Evolutionary conservation across 2,113 vertebrate genomes (phyloP).

Genomic region (Oophaga pumilio): DNA sequence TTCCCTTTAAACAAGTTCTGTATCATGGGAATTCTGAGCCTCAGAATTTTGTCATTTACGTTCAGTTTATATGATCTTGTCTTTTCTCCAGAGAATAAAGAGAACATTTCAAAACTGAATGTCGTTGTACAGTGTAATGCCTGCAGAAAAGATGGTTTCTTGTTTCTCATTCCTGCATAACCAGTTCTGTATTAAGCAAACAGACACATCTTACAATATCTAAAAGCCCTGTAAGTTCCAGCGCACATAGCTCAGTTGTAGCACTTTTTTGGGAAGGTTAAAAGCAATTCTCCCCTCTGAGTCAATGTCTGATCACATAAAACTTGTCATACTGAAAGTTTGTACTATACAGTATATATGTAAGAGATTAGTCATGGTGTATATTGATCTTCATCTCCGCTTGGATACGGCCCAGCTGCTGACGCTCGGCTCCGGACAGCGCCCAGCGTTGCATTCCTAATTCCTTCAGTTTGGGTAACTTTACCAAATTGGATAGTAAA

Average conservation of each 20-base stretch:
- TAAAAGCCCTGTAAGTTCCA: background rate
- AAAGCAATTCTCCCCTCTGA: background rate
- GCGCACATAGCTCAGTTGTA: background rate
- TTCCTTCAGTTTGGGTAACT: constrained; percentile 71
- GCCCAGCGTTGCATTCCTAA: constrained; percentile 79
- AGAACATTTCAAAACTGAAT: background rate
- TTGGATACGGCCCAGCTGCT: constrained; percentile 68
- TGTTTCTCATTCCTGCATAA: background rate
- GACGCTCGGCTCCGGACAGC: constrained; percentile 63
- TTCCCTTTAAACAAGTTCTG: too few relatives aligned
- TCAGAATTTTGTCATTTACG: background rate
- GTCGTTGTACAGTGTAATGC: background rate
- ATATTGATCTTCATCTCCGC: constrained; percentile 67
- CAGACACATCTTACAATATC: background rate
- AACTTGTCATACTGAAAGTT: background rate
- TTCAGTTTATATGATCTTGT: background rate
- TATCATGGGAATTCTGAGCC: background rate
- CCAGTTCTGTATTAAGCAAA: constrained; percentile 20
- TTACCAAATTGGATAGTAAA: constrained; percentile 71
- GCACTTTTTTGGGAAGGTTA: background rate
- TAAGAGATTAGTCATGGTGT: constrained; percentile 69
- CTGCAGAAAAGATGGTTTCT: background rate
- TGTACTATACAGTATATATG: background rate
- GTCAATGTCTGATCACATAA: background rate
- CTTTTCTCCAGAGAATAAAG: background rate